Evolutionary conservation across 2,888 invertebrate genomes (phyloP).

Genomic region (Acronicta alni): DNA sequence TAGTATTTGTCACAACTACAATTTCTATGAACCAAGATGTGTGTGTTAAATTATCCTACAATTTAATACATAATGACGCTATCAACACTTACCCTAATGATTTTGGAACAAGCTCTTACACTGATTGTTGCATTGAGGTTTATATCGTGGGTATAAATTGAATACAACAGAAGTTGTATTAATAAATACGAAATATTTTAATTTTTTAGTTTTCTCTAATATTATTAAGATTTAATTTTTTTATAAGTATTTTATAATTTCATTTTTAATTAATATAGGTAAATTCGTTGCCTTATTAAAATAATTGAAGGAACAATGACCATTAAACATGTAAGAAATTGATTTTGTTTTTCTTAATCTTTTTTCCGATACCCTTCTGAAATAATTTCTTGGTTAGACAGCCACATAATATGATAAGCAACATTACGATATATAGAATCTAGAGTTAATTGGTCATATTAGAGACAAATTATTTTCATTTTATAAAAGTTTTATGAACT

Average conservation of each 20-base stretch:
- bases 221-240: conserved; percentile 31
- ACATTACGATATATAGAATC: too few species aligned
- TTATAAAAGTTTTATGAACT: too few species aligned
- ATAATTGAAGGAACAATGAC: conserved; percentile 29
- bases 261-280: conserved; percentile 42
- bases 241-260: conserved; percentile 23
- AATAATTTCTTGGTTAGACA: too few species aligned
- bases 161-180: conserved; percentile 35
- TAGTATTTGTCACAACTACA: too few species aligned
- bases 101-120: neutral
- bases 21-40: too few species aligned
- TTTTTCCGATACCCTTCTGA: too few species aligned
- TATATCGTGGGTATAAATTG: conserved; percentile 19
- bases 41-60: too few species aligned
- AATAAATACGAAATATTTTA: conserved; percentile 16
- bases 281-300: conserved; percentile 52
- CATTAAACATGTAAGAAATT: conserved; percentile 27
- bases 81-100: too few species aligned
- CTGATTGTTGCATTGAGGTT: neutral
- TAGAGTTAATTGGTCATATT: too few species aligned
- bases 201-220: conserved; percentile 16
- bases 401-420: too few species aligned
- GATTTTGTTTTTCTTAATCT: conserved; percentile 4
- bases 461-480: too few species aligned
- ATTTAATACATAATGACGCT: too few species aligned